Base-by-base conservation (phyloP, 2,888 invertebrate species). In the Axea sp. region DNA sequence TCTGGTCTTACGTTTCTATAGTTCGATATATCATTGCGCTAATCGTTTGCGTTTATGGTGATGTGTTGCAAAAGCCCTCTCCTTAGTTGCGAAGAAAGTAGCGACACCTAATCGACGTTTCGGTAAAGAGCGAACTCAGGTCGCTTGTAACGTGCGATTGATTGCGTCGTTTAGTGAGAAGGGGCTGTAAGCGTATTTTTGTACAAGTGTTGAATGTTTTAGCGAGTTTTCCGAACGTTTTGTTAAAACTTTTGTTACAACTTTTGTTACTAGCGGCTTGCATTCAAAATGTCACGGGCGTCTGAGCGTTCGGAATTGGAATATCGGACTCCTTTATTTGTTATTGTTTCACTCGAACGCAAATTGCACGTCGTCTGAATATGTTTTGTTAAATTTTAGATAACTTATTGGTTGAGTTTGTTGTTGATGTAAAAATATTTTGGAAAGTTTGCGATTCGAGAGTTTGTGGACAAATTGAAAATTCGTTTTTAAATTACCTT, bases 181-280 rank as follows among this genome's bases (percentile, higher is more conserved):
- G 45, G 37, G 45, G 35, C 55, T 45, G 37, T 55, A 62, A 64
- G 19, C 47, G 31, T 67, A 67, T 67, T 67, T 67, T 67, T 57
- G 39, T 67, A 67, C 47, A 14, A 67, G 14, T 31, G 33, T 51
- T 43, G 9, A 24, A 33, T 26, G 24, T 43, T 41, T 64, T 41
- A 8, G 37, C 37, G 33, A 8, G 1, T 33, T 43, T 33, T 43
- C 9, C 5, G 6, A 15, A 9, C 33, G 24, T 35, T 47, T 51
- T 51, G 15, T 35, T 51, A 17, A 22, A n/a, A n/a, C n/a, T n/a
- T n/a, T n/a, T n/a, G n/a, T n/a, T n/a, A n/a, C n/a, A 33, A 33
- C 0, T 33, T 19, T 19, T 33, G 19, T 47, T 49, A 33, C 3
- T 49, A 49, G 33, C 33, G 49, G 22, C 11, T 22, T 49, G 15